Conservation (phyloP, 2,888 invertebrate genomes). For the Drosophila emarginata region DNA sequence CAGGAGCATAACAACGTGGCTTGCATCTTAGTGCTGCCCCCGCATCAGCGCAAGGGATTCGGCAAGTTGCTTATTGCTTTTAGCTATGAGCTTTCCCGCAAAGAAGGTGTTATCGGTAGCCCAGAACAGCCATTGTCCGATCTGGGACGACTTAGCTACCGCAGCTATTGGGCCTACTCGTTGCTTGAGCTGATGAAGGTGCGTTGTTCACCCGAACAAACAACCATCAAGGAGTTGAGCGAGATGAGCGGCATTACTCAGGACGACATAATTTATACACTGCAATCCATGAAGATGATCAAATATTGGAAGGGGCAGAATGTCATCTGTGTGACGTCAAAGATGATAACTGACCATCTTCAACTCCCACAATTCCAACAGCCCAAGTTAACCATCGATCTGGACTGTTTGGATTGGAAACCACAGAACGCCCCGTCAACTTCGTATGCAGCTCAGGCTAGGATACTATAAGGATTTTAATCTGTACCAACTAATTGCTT, state of each 20-base stretch:
- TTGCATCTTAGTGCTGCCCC: constrained; percentile 97
- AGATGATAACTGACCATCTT: constrained; percentile 95
- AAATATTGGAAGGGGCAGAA: constrained; percentile 99
- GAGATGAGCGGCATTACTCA: constrained; percentile 97
- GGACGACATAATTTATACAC: constrained; percentile 96
- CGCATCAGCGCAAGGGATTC: constrained; percentile 96
- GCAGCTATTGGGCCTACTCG: constrained; percentile 99
- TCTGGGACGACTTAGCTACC: constrained; percentile 96
- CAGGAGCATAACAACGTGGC: constrained; percentile 97
- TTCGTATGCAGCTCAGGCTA: constrained; percentile 1
- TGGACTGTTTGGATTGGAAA: constrained; percentile 91
- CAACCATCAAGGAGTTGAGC: constrained; percentile 96
- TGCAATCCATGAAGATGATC: constrained; percentile 99
- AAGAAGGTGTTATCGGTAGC: constrained; percentile 97
- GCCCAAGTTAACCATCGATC: constrained; percentile 93
- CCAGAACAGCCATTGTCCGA: constrained; percentile 99
- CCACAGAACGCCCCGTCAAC: constrained; percentile 82
- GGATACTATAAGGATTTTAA: not conserved
- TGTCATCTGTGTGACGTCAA: constrained; percentile 98
- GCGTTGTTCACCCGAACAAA: constrained; percentile 90
- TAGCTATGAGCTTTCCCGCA: constrained; percentile 97
- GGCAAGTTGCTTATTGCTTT: constrained; percentile 98
- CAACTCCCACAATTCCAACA: constrained; percentile 95
- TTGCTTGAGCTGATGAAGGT: constrained; percentile 94
- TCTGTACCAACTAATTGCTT: not conserved